Base-by-base conservation (phyloP, 2,797 vertebrate species). In the Cheirogaleus major region DNA sequence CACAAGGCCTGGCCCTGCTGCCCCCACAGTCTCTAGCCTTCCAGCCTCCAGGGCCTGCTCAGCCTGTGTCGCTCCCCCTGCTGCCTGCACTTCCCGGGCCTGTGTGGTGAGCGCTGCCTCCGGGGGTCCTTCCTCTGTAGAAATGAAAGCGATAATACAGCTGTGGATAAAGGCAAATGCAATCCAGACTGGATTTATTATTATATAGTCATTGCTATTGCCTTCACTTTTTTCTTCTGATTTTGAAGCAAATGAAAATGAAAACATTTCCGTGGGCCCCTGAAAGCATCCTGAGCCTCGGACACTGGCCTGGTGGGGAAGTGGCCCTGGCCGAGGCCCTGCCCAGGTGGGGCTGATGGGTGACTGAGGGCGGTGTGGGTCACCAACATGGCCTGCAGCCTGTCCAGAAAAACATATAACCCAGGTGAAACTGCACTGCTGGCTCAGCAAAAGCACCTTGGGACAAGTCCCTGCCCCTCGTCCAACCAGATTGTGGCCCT, bases 231-330 rank as follows among this genome's bases (percentile, higher is more conserved):
- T 63, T 79, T 52, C 23, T 63, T 63, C 50, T 52, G 67, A 69
- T 91, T 87, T 78, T 35, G 73, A 78, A 67, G 75, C 25, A 45
- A 76, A 67, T 52, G 43, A 89, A 67, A 63, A 30, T 48, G 27
- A 63, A 69, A 67, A 59, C 11, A 22, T 70, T 92, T 76, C 50
- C 27, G 2, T 48, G 84, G 50, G 22, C 7, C 3, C 27, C 63
- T 43, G 23, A n/a, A 30, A 67, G 87, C 27, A 25, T 41, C n/a
- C 3, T 23, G 50, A 32, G 38, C 11, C 7, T 35, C n/a, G 8
- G 23, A 15, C n/a, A 9, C 79, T 61, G 55, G 27, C 55, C 38
- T 84, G 32, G 45, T 15, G 6, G 45, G 27, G 3, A 48, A 30
- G 61, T 23, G 2, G 43, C n/a, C 23, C 18, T 43, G 55, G 67